These are phyloP conservation scores for Neodiprion pinetum DNA, from an alignment of 1,140 invertebrate species.

Conservation along the genomic window DNA sequence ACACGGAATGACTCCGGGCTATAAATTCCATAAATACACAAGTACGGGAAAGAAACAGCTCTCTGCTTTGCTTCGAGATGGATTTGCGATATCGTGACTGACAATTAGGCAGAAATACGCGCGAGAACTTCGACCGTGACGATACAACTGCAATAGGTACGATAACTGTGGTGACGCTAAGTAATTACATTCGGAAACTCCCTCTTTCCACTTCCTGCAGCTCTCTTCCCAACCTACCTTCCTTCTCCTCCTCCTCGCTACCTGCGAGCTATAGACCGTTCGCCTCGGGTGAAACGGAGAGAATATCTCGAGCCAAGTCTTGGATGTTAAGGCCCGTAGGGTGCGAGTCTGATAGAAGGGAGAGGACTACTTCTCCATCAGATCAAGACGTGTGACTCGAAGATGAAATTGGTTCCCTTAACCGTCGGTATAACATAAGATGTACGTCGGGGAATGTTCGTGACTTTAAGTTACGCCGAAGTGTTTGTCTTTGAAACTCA, in stretches of 20 bases:
- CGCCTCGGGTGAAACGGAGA: neutral
- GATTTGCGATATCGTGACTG: too few species aligned
- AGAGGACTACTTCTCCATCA: neutral
- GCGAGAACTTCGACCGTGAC: neutral
- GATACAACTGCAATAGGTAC: neutral
- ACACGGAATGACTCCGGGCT: too few species aligned
- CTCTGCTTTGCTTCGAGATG: too few species aligned
- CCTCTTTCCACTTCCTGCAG: neutral
- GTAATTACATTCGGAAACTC: neutral
- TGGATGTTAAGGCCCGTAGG: neutral
- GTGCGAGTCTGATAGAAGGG: neutral
- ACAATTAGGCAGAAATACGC: neutral
- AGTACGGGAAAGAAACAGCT: too few species aligned
- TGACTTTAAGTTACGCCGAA: too few species aligned
- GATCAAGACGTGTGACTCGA: constrained; percentile 1
- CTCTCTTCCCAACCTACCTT: neutral
- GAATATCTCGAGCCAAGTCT: neutral
- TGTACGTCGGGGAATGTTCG: too few species aligned
- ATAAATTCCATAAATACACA: too few species aligned
- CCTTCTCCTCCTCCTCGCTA: neutral
- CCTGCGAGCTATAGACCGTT: neutral
- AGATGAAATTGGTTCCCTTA: neutral
- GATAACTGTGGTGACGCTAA: constrained; percentile 7
- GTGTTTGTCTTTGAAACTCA: too few species aligned
- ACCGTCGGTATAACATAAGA: neutral